Percentiles rank a stretch among this genome's conserved stretches.
phyloP scores from a whole-genome alignment of 2,888 invertebrate genomes.

The Athalia cordata region DNA sequence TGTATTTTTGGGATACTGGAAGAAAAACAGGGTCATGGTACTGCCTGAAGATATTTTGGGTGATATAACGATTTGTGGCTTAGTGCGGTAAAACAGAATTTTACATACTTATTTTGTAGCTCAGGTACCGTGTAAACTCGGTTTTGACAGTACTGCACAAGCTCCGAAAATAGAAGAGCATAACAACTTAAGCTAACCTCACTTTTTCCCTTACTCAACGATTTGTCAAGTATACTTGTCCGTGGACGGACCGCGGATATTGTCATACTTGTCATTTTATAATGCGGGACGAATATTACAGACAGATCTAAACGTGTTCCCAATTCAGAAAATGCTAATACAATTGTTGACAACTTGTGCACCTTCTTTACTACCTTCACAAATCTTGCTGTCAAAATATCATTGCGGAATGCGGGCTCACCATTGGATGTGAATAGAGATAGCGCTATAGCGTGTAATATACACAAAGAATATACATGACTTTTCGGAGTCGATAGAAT shows the following conservation, averaged over 20 bases:
- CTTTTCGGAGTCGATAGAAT: too few relatives aligned
- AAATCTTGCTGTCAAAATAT: background rate
- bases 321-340: background rate
- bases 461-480: too few relatives aligned
- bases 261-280: constrained; percentile 62
- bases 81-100: background rate
- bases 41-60: too few relatives aligned
- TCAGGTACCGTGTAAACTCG: constrained; percentile 96
- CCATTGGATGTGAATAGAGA: too few relatives aligned
- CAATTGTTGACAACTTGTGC: background rate
- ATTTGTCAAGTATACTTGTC: constrained; percentile 91
- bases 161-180: constrained; percentile 97
- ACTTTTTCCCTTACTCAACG: constrained; percentile 92
- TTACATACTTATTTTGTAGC: constrained; percentile 90
- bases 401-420: too few relatives aligned
- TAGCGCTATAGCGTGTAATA: too few relatives aligned
- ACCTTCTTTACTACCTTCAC: background rate
- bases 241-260: constrained; percentile 77
- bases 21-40: too few relatives aligned
- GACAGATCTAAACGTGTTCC: background rate
- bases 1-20: too few relatives aligned
- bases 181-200: constrained; percentile 95
- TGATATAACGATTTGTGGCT: background rate
- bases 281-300: background rate
- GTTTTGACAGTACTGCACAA: constrained; percentile 98